Evolutionary conservation across 1,140 invertebrate species (phyloP).

Genomic region (Neodiprion lecontei): DNA sequence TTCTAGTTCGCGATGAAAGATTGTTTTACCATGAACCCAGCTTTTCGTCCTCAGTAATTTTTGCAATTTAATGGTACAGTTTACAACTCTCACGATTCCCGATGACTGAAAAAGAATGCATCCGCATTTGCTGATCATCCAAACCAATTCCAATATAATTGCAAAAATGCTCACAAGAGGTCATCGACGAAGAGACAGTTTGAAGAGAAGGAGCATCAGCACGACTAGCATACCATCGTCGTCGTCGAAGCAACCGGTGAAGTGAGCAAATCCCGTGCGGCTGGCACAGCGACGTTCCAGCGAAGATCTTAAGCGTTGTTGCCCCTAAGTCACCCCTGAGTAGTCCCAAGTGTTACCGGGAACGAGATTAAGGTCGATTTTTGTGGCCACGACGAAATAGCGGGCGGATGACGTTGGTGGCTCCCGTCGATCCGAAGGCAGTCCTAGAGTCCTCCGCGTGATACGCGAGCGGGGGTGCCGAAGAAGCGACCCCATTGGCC

Average conservation of each 20-base stretch:
- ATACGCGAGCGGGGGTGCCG: not conserved
- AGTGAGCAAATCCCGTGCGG: not conserved
- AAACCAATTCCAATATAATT: too few relatives aligned
- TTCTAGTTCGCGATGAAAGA: too few relatives aligned
- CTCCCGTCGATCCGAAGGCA: not conserved
- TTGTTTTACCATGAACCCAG: too few relatives aligned
- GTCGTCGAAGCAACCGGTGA: not conserved
- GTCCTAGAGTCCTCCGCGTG: not conserved
- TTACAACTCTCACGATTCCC: too few relatives aligned
- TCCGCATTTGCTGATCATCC: too few relatives aligned
- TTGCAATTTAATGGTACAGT: too few relatives aligned
- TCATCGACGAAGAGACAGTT: too few relatives aligned
- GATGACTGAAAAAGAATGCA: too few relatives aligned
- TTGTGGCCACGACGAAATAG: slow-evolving; percentile 1
- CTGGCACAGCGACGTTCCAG: not conserved
- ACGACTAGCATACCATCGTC: not conserved
- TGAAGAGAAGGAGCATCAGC: too few relatives aligned
- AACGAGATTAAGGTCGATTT: slow-evolving; percentile 3
- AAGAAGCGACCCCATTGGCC: slow-evolving; percentile 5
- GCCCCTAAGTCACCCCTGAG: not conserved
- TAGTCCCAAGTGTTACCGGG: not conserved
- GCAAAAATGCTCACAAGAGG: too few relatives aligned
- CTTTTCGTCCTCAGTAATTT: too few relatives aligned
- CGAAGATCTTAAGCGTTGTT: not conserved
- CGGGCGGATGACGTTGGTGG: not conserved